Base-by-base conservation (phyloP, 2,888 invertebrate species). In the Lithophane leautieri region DNA sequence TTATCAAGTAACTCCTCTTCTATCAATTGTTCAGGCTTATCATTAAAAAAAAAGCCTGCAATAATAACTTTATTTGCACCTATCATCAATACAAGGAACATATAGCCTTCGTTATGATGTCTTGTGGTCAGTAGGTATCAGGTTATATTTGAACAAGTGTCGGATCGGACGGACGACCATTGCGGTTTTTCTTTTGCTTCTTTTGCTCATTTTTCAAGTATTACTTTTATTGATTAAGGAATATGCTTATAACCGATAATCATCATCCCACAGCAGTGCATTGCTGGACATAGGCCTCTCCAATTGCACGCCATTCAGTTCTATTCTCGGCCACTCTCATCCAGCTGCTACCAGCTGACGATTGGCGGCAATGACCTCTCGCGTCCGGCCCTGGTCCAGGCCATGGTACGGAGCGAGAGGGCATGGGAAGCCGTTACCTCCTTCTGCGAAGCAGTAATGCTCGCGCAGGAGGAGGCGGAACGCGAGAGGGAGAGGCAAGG, bases 41-140 rank as follows among this genome's bases (percentile, higher is more conserved):
- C 44, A 47, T 69, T 7, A n/a, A 47, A 54, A 50, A 28, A 25
- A 40, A 68, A 60, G n/a, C 16, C 58, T 62, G 61, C 63, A 78
- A 76, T 70, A 61, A 75, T 25, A 25, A 60, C 77, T 76, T 79
- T 70, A 82, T 84, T 70, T 65, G 42, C 61, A 58, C 61, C 16
- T 65, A 78, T 63, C 42, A 54, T 73, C 44, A 61, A 25, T 69
- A 54, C 52, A 40, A 60, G n/a, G 40, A 52, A 74, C 34, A 4
- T 50, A 50, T 22, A 87, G 71, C 88, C 87, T 84, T 86, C 83
- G 22, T 40, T 60, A 70, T 52, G 7, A 66, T 73, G 61, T 25
- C 58, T 81, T 87, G 87, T 80, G 87, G 87, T 87, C 67, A 66
- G 86, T n/a, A n/a, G n/a, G n/a, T 69, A 83, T 84, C 79, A 75